Evolutionary conservation across 1,140 invertebrate species (phyloP), one percentile per base, ranked within the genome.

Genomic region (Polypedilum pembai): DNA sequence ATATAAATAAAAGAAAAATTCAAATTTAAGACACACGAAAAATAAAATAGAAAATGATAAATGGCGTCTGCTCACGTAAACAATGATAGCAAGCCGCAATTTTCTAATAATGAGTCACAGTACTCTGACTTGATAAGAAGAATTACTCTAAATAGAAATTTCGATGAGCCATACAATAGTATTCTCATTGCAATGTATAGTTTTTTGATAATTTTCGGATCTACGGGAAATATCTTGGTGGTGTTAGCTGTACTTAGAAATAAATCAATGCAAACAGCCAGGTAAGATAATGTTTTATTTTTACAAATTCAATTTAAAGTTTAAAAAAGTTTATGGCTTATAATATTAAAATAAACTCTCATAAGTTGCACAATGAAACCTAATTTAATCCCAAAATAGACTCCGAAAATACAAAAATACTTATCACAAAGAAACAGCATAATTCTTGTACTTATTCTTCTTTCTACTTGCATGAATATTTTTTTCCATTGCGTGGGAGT

Each of bases 201-300:
- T 0, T 80, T 91, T 8, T 83, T 95, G 40, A 93, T 94, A 75
- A 81, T 91, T 2, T 87, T 93, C 74, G 93, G 93, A 7, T 87
- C 90, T 8, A 82, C 89, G 73, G 93, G 93, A 33, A 95, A 94
- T 82, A 88, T 87, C 17, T 84, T 95, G 7, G 92, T 94, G 74
- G 92, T 93, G 76, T 86, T 88, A 75, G 90, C 90, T 40, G 91
- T 89, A 15, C 86, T 91, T 20, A 83, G 90, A 74, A 94, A 94
- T 79, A 88, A 92, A 24, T 86, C 87, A 15, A 94, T 95, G 92
- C 82, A 92, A 40, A 94, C 93, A 33, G 91, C 92, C 8, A 83
- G 65, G 65, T 69, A 7, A 20, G 20, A 15, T 56, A 4, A 45
- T 33, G 5, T 33, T 33, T 33, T 33, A 3, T 12, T 45, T 41